A percentile compares a stretch with the other conserved stretches of the same genome.
phyloP scores from a whole-genome alignment of 2,113 vertebrate species.

The Sialia sialis region DNA sequence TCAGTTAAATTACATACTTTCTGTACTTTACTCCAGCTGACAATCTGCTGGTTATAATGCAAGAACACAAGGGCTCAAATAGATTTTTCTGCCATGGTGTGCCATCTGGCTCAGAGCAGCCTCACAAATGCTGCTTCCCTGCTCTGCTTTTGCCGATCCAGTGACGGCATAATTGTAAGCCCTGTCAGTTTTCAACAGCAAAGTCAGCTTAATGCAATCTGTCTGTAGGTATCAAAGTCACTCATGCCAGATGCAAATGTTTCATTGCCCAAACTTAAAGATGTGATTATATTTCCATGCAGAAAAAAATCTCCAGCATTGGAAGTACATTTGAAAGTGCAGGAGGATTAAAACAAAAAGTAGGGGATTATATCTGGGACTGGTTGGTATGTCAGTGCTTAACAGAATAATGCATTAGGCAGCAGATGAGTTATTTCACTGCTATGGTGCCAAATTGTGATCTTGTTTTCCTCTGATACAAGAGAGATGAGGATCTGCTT shows the following conservation, averaged over 20 bases:
- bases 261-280: conserved; percentile 2
- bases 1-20: conserved; percentile 36
- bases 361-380: neutral
- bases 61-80: conserved; percentile 52
- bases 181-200: conserved; percentile 32
- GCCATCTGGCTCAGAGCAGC: conserved; percentile 38
- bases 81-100: conserved; percentile 42
- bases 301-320: neutral
- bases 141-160: conserved; percentile 27
- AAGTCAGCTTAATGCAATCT: conserved; percentile 20
- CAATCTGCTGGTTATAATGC: conserved; percentile 32
- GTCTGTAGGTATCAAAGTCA: conserved; percentile 7
- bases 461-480: neutral
- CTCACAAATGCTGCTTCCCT: conserved; percentile 29
- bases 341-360: neutral
- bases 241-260: neutral
- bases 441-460: neutral
- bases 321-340: neutral
- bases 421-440: neutral
- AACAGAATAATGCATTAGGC: neutral
- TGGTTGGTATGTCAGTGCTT: neutral
- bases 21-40: conserved; percentile 25
- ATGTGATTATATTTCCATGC: neutral
- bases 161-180: neutral
- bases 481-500: neutral